phyloP scores from a whole-genome alignment of 2,113 vertebrate species.

The Heterocephalus glaber region DNA sequence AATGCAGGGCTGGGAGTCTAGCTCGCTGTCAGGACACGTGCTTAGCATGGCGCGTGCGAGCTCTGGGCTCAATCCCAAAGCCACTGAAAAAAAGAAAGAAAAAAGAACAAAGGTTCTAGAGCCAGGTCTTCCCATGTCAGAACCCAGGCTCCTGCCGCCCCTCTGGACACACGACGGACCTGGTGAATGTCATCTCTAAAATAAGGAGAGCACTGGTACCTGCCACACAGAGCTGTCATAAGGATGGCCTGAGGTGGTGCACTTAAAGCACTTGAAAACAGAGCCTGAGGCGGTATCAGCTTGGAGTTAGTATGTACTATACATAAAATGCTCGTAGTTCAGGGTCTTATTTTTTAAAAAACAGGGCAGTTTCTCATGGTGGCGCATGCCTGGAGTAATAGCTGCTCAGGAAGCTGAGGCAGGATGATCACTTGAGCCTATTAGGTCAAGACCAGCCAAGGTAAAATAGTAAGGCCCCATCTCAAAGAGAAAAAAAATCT shows the following conservation, averaged over 20 bases:
- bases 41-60: neutral
- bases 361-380: neutral
- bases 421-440: neutral
- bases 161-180: neutral
- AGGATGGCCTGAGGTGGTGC: neutral
- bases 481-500: neutral
- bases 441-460: neutral
- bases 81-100: neutral
- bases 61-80: neutral
- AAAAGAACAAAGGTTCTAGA: neutral
- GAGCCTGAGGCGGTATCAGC: neutral
- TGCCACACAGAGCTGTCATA: neutral
- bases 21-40: neutral
- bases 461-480: neutral
- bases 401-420: neutral
- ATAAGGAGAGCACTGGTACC: neutral
- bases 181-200: neutral
- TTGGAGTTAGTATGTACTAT: neutral
- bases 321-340: neutral
- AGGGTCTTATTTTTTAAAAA: neutral
- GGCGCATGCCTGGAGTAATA: too few relatives aligned
- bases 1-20: neutral
- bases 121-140: neutral
- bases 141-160: neutral
- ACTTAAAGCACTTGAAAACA: constrained; percentile 11